Percentiles rank a stretch among this genome's conserved stretches.
Evolutionary conservation across 2,888 invertebrate genomes (phyloP).

Genomic region (Flexamia atlantica): DNA sequence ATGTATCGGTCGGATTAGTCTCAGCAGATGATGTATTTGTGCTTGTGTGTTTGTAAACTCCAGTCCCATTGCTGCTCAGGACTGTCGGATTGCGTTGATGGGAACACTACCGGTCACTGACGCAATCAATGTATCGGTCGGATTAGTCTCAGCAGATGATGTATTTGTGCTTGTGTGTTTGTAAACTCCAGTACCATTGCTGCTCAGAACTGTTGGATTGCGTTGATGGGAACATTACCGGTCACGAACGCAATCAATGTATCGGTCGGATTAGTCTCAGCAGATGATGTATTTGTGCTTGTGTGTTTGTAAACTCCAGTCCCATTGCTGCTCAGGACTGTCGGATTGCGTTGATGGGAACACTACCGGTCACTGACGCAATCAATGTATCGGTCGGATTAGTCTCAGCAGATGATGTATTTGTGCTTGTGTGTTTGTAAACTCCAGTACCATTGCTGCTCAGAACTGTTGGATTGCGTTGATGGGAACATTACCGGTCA

Average conservation of each 20-base stretch:
- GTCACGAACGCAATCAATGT: conserved; percentile 9
- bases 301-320: too few relatives aligned
- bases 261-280: conserved; percentile 17
- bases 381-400: conserved; percentile 11
- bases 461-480: background rate
- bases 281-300: too few relatives aligned
- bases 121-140: conserved; percentile 1
- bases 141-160: conserved; percentile 23
- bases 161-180: too few relatives aligned
- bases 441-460: too few relatives aligned
- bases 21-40: too few relatives aligned
- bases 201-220: too few relatives aligned
- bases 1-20: conserved; percentile 16
- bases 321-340: too few relatives aligned
- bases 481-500: conserved; percentile 7
- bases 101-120: background rate
- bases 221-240: background rate
- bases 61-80: too few relatives aligned
- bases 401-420: too few relatives aligned
- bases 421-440: too few relatives aligned
- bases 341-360: background rate
- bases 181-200: too few relatives aligned
- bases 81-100: background rate
- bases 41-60: too few relatives aligned
- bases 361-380: background rate